Evolutionary conservation across 1,140 invertebrate genomes (phyloP).

Genomic region (Bombus breviceps): DNA sequence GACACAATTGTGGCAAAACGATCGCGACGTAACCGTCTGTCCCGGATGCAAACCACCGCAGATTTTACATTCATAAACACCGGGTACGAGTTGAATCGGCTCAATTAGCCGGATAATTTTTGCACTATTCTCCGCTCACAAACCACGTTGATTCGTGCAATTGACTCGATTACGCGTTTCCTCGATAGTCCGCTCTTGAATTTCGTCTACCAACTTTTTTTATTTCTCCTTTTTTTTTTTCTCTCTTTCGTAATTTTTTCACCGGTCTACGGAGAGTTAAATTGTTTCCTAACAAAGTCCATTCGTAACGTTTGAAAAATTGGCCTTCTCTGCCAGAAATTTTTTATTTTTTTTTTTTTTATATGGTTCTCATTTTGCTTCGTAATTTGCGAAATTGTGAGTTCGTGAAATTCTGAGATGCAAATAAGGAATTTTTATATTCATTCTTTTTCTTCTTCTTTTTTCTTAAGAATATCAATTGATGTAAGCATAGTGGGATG

Average conservation of each 20-base stretch:
- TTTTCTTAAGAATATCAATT: too few relatives aligned
- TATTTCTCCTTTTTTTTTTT: neutral
- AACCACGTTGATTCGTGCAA: constrained; percentile 18
- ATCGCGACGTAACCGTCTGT: neutral
- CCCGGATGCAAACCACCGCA: neutral
- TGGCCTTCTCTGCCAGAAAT: neutral
- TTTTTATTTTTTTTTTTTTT: neutral
- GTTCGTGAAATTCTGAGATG: neutral
- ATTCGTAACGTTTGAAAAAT: neutral
- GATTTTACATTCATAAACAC: constrained; percentile 37
- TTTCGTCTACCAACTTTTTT: neutral
- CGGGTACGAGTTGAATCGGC: constrained; percentile 9
- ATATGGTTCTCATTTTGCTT: neutral
- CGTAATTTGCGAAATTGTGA: neutral
- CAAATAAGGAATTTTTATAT: neutral
- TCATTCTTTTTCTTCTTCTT: too few relatives aligned
- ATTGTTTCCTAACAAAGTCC: neutral
- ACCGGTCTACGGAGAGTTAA: neutral
- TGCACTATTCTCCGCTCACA: neutral
- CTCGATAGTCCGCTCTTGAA: neutral
- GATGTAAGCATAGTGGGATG: too few relatives aligned
- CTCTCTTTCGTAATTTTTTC: neutral
- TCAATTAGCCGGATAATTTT: constrained; percentile 24
- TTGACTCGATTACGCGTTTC: neutral
- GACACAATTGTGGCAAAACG: constrained; percentile 27